Evolutionary conservation across 2,888 invertebrate species (phyloP).

Genomic region (Ochropleura leucogaster): DNA sequence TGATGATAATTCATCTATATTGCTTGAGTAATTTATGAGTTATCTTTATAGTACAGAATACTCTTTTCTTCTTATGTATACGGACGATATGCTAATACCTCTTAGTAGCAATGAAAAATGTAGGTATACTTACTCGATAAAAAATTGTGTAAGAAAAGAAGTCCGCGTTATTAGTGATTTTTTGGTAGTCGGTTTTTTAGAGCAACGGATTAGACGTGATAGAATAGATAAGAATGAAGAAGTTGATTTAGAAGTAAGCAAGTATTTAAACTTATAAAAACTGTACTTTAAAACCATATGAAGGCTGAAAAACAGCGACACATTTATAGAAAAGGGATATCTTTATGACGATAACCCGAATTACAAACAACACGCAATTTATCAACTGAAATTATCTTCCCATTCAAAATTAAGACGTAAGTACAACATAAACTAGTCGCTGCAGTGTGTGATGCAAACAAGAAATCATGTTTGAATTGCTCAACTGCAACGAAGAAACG

Average conservation of each 20-base stretch:
- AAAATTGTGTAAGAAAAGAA: no score
- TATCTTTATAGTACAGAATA: no score
- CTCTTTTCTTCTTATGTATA: no score
- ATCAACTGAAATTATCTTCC: not conserved
- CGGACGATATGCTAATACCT: no score
- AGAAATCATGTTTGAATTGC: conserved; percentile 11
- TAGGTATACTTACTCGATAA: no score
- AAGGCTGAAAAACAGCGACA: not conserved
- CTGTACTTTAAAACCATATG: not conserved
- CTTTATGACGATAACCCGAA: not conserved
- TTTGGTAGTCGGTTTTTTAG: not conserved
- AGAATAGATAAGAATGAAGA: not conserved
- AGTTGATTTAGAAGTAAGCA: not conserved
- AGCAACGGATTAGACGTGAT: not conserved
- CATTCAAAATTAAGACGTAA: not conserved
- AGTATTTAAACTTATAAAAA: not conserved
- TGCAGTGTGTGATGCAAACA: not conserved
- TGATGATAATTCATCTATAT: no score
- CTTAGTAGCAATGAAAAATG: no score
- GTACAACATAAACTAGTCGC: conserved; percentile 1
- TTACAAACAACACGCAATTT: not conserved
- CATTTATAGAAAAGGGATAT: not conserved
- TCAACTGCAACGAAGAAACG: conserved; percentile 1
- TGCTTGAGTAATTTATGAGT: no score
- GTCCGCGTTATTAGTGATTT: no score